phyloP scores from a whole-genome alignment of 2,888 invertebrate genomes.

The Macrophya annulata region DNA sequence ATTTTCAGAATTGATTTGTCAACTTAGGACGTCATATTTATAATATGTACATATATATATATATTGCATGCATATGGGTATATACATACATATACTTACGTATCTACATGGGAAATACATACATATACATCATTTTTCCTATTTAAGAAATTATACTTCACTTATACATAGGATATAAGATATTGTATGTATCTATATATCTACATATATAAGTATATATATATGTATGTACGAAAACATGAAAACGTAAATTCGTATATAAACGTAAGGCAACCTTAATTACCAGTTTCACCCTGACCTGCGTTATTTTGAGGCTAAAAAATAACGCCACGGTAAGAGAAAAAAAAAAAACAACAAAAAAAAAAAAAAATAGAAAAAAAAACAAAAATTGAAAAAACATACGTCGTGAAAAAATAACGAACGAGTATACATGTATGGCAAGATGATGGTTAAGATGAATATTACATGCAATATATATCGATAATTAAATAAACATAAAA shows the following conservation, averaged over 20 bases:
- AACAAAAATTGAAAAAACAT: too few species aligned
- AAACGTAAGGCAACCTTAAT: constrained; percentile 3
- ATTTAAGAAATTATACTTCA: not conserved
- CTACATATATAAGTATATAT: too few species aligned
- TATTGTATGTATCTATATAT: too few species aligned
- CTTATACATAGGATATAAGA: too few species aligned
- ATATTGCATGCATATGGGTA: too few species aligned
- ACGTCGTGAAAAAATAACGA: too few species aligned
- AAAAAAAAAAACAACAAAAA: not conserved
- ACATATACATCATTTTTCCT: not conserved
- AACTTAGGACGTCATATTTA: too few species aligned
- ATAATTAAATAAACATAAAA: not conserved
- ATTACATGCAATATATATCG: not conserved
- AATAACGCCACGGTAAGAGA: not conserved
- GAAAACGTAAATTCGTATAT: too few species aligned
- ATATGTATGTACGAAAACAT: too few species aligned
- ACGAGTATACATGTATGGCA: not conserved
- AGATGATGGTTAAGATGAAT: not conserved
- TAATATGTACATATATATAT: too few species aligned
- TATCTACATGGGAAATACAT: not conserved
- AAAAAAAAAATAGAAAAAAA: not conserved
- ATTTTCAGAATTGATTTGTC: too few species aligned
- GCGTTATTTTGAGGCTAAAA: constrained; percentile 60
- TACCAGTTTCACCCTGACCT: constrained; percentile 20
- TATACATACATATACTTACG: not conserved